phyloP scores from a whole-genome alignment of 2,888 invertebrate genomes.

The Crepidodera aurea region DNA sequence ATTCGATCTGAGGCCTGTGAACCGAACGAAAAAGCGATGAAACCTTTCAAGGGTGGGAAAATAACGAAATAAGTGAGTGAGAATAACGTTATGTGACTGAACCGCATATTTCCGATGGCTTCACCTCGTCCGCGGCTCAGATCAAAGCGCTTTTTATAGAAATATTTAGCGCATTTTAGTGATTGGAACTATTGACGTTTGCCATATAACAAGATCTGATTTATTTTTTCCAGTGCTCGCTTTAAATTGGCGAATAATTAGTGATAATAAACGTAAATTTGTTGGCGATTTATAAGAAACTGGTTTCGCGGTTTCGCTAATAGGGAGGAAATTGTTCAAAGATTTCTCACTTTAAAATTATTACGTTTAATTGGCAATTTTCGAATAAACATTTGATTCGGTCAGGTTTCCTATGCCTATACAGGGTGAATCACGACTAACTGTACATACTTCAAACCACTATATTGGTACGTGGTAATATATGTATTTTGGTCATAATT shows the following conservation, averaged over 20 bases:
- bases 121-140: constrained; percentile 37
- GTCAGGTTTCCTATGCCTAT: no score
- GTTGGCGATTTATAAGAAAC: constrained; percentile 38
- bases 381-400: no score
- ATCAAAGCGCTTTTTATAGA: constrained; percentile 49
- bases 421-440: no score
- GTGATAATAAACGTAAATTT: constrained; percentile 46
- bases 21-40: constrained; percentile 24
- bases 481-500: no score
- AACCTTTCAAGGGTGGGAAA: constrained; percentile 47
- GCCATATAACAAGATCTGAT: constrained; percentile 50
- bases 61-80: constrained; percentile 29
- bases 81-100: constrained; percentile 36
- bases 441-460: no score
- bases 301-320: constrained; percentile 33
- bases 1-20: constrained; percentile 36
- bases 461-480: no score
- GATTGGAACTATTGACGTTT: constrained; percentile 50
- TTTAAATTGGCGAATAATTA: constrained; percentile 44
- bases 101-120: constrained; percentile 43
- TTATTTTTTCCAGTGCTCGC: constrained; percentile 42
- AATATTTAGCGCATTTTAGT: constrained; percentile 49
- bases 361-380: no score
- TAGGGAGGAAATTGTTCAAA: no score
- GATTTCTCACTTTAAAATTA: no score